These are phyloP conservation scores for Agriopis aurantiaria DNA, from an alignment of 2,888 invertebrate genomes.

Conservation along the genomic window DNA sequence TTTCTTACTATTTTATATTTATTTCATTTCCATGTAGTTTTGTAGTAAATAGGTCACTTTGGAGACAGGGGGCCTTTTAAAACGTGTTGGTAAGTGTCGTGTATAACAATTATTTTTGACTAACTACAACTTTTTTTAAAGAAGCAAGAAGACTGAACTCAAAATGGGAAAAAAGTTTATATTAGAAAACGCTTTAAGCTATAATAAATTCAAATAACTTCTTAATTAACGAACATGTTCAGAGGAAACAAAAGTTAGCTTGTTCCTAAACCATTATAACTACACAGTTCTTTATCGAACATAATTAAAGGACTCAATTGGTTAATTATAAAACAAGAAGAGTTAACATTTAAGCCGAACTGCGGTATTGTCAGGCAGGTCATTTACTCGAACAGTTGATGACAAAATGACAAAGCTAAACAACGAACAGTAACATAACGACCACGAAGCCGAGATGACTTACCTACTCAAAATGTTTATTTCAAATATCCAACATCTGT, in stretches of 20 bases:
- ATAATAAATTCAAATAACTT: too few relatives aligned
- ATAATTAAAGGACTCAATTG: slow-evolving; percentile 21
- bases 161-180: too few relatives aligned
- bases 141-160: too few relatives aligned
- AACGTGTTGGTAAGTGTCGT: not conserved
- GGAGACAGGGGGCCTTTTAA: not conserved
- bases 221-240: not conserved
- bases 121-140: not conserved
- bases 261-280: not conserved
- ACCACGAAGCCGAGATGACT: not conserved
- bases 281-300: slow-evolving; percentile 6
- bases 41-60: slow-evolving; percentile 4
- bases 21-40: slow-evolving; percentile 9
- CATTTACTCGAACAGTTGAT: not conserved
- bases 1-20: not conserved
- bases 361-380: not conserved
- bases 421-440: not conserved
- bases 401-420: not conserved
- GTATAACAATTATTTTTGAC: not conserved
- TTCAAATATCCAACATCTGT: not conserved
- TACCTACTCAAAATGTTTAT: not conserved
- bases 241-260: not conserved
- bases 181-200: too few relatives aligned
- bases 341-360: not conserved
- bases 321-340: slow-evolving; percentile 7